A percentile compares a stretch with the other conserved stretches of the same genome.
Conservation (phyloP, 2,888 invertebrate genomes). For the Caprella mutica region DNA sequence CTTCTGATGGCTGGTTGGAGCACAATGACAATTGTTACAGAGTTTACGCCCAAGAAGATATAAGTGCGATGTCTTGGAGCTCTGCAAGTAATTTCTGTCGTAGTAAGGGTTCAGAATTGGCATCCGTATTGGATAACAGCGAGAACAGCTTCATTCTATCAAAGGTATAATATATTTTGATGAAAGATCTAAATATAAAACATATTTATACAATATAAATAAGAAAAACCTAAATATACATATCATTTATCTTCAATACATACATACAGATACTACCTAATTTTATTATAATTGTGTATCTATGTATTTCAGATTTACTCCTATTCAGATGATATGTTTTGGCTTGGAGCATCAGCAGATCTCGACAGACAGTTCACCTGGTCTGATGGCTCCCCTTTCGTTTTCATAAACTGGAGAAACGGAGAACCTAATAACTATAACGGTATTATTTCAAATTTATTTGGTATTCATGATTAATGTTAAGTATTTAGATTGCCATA, state of each 20-base stretch:
- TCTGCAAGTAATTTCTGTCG: constrained; percentile 2
- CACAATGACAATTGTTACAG: constrained; percentile 19
- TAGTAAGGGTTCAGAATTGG: constrained; percentile 13
- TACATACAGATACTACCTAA: background rate
- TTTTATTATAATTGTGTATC: background rate
- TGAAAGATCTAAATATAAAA: background rate
- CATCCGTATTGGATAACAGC: constrained; percentile 10
- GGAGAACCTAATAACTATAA: background rate
- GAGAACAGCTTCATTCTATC: constrained; percentile 24
- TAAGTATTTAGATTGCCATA: too few relatives aligned
- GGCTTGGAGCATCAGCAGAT: background rate
- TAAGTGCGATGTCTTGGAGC: constrained; percentile 9
- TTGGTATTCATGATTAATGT: too few relatives aligned
- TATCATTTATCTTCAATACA: too few relatives aligned
- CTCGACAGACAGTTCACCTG: background rate
- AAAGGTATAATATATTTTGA: constrained; percentile 8
- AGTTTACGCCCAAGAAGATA: constrained; percentile 8
- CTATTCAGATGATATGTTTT: background rate
- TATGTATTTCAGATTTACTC: background rate
- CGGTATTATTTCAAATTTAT: too few relatives aligned
- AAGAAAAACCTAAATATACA: too few relatives aligned
- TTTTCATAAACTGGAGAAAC: background rate
- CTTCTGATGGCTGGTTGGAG: constrained; percentile 12
- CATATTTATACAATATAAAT: too few relatives aligned
- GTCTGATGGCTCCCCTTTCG: background rate